phyloP scores from a whole-genome alignment of 92 coral and sea anemone species.

The Umimayanthus kanabou region DNA sequence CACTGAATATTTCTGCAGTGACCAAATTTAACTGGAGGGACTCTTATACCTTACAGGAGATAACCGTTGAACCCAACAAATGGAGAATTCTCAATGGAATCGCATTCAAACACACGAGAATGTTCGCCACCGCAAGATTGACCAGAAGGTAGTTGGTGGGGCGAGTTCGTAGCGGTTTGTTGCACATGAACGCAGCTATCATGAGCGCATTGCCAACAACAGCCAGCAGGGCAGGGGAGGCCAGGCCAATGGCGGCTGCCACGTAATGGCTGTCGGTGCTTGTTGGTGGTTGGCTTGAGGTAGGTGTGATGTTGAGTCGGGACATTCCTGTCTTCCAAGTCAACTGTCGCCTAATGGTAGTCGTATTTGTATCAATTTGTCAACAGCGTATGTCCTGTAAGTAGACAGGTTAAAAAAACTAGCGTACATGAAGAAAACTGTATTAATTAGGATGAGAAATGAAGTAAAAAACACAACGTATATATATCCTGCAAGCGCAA shows the following conservation, averaged over 20 bases:
- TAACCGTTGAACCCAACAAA: slow-evolving; percentile 14
- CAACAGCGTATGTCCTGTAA: too few relatives aligned
- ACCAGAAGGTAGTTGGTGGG: slow-evolving; percentile 36
- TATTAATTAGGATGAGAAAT: too few relatives aligned
- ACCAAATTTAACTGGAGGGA: background rate
- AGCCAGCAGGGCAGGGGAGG: slow-evolving; percentile 5
- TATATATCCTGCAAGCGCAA: too few relatives aligned
- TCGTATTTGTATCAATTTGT: too few relatives aligned
- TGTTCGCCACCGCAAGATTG: slow-evolving; percentile 31
- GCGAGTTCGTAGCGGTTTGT: slow-evolving; percentile 7
- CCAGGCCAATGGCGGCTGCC: slow-evolving; percentile 22
- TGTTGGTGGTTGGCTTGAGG: background rate
- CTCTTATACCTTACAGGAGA: slow-evolving; percentile 23
- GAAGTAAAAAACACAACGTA: too few relatives aligned
- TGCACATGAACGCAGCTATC: slow-evolving; percentile 25
- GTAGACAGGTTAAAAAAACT: too few relatives aligned
- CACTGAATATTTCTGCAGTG: too few relatives aligned
- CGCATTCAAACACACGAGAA: slow-evolving; percentile 33
- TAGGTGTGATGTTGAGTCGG: background rate
- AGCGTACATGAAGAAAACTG: too few relatives aligned
- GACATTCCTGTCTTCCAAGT: background rate
- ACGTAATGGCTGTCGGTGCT: slow-evolving; percentile 5
- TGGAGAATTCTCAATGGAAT: slow-evolving; percentile 19
- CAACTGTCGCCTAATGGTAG: background rate
- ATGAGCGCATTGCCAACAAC: slow-evolving; percentile 11